Percentiles rank a stretch among this genome's conserved stretches.
Evolutionary conservation across 2,797 vertebrate genomes (phyloP).

Genomic region (Macroramphosus scolopax): DNA sequence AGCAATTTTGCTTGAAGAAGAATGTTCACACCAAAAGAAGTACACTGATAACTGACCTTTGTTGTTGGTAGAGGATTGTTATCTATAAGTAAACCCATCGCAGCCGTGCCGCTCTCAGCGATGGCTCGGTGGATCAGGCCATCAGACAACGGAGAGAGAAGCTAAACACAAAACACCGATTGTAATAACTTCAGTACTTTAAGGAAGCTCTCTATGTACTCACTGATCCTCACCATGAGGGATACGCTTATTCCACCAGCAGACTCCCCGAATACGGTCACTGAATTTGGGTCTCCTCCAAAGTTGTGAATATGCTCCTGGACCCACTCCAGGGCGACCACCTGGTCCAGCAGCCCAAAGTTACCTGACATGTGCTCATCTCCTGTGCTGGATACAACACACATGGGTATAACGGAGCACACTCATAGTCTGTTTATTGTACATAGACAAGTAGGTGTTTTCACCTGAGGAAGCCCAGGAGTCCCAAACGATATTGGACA

Average conservation of each 20-base stretch:
- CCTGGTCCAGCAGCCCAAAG: slow-evolving; percentile 76
- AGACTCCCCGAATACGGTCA: slow-evolving; percentile 81
- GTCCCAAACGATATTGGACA: slow-evolving; percentile 83
- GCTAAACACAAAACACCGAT: slow-evolving; percentile 42
- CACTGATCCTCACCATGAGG: slow-evolving; percentile 54
- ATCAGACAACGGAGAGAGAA: slow-evolving; percentile 72
- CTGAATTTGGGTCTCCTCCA: slow-evolving; percentile 73
- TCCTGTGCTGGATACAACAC: slow-evolving; percentile 64
- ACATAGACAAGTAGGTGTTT: neutral
- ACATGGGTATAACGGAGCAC: neutral
- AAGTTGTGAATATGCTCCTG: slow-evolving; percentile 79
- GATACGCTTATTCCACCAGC: slow-evolving; percentile 79
- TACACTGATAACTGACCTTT: slow-evolving; percentile 45
- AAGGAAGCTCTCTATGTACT: neutral
- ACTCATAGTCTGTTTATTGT: neutral
- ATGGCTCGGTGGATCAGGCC: slow-evolving; percentile 75
- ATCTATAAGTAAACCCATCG: neutral
- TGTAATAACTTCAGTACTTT: neutral
- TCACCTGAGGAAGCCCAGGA: slow-evolving; percentile 84
- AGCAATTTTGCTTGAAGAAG: neutral
- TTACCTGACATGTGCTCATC: slow-evolving; percentile 75
- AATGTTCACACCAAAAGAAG: slow-evolving; percentile 1
- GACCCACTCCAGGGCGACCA: slow-evolving; percentile 76
- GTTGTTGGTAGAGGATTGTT: slow-evolving; percentile 34
- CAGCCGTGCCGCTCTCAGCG: slow-evolving; percentile 77